phyloP scores from a whole-genome alignment of 2,888 invertebrate genomes.

The Acanthococcus lagerstroemiae region DNA sequence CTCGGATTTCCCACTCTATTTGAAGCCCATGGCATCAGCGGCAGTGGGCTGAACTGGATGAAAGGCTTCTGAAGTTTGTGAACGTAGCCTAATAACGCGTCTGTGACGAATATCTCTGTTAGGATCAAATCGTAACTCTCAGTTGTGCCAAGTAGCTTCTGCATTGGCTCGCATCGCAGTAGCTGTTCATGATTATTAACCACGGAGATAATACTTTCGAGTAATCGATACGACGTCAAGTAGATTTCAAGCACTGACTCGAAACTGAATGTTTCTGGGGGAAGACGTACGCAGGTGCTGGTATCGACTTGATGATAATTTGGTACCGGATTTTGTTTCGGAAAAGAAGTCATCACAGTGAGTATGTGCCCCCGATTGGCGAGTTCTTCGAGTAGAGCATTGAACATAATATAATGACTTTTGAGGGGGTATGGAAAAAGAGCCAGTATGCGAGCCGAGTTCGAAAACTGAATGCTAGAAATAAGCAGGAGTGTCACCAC shows the following conservation, averaged over 20 bases:
- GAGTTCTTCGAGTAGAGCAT: conserved; percentile 16
- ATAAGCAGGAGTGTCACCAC: too few species aligned
- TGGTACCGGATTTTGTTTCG: neutral
- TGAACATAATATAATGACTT: conserved; percentile 26
- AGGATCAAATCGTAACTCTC: conserved; percentile 50
- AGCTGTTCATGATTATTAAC: neutral
- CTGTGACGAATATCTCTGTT: conserved; percentile 57
- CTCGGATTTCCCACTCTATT: conserved; percentile 11
- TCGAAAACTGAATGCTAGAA: too few species aligned
- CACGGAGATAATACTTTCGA: too few species aligned
- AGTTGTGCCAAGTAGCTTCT: neutral
- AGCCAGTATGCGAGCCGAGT: conserved; percentile 20
- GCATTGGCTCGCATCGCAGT: neutral
- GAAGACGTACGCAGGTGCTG: neutral
- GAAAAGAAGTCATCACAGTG: conserved; percentile 10
- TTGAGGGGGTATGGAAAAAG: conserved; percentile 16
- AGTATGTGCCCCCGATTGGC: conserved; percentile 22
- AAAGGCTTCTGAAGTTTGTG: conserved; percentile 42
- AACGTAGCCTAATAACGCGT: conserved; percentile 58
- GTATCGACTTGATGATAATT: conserved; percentile 9
- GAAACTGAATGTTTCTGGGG: too few species aligned
- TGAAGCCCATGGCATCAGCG: conserved; percentile 52
- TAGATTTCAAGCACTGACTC: too few species aligned
- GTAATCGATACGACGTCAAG: too few species aligned
- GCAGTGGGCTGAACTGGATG: conserved; percentile 50